Conservation (phyloP, 2,113 vertebrate genomes). For the Nycticebus coucang region DNA sequence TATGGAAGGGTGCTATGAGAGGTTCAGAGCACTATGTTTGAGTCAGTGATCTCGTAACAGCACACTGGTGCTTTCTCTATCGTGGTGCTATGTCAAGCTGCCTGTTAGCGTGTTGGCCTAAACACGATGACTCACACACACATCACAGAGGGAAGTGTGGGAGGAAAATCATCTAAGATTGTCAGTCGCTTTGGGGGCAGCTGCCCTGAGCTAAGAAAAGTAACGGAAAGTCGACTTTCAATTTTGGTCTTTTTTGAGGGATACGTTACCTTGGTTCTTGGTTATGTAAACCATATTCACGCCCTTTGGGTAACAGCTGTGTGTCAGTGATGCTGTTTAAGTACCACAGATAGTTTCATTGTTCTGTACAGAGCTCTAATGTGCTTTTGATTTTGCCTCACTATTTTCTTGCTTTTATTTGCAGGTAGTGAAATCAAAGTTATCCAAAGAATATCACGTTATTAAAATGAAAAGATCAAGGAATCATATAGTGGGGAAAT, state of each 20-base stretch:
- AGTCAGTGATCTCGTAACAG: neutral
- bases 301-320: neutral
- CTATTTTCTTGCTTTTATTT: conserved; percentile 71
- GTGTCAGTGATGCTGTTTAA: neutral
- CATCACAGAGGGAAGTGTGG: neutral
- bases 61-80: neutral
- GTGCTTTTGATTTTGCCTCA: neutral
- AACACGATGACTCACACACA: neutral
- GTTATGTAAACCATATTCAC: neutral
- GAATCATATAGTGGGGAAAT: conserved; percentile 80
- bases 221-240: neutral
- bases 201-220: neutral
- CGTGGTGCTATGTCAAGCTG: neutral
- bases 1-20: neutral
- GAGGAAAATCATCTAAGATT: neutral
- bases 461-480: conserved; percentile 85
- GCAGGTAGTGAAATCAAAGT: conserved; percentile 91
- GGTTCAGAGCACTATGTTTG: neutral
- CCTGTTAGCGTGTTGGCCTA: neutral
- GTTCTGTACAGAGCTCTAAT: neutral
- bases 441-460: conserved; percentile 80
- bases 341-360: neutral
- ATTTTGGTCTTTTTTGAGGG: neutral
- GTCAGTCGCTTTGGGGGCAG: neutral
- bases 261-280: neutral